Conservation (phyloP, 2,113 vertebrate species). For the Megalops atlanticus region DNA sequence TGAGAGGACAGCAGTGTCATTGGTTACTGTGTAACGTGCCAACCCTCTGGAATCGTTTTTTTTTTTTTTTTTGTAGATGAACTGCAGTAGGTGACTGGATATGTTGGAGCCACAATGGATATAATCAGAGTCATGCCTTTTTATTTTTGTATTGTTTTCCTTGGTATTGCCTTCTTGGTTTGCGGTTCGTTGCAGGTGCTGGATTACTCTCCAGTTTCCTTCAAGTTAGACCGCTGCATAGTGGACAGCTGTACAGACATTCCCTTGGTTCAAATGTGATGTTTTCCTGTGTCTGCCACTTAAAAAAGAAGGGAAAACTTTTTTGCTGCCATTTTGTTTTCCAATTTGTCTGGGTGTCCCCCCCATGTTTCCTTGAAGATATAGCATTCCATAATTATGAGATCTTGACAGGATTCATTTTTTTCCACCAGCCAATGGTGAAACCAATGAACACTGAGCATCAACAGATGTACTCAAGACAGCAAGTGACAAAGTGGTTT, state of each 20-base stretch:
- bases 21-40: conserved; percentile 64
- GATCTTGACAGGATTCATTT: conserved; percentile 68
- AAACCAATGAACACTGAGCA: conserved; percentile 63
- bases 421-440: conserved; percentile 57
- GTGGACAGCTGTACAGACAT: not conserved
- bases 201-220: conserved; percentile 65
- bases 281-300: not conserved
- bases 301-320: not conserved
- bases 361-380: conserved; percentile 56
- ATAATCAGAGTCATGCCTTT: conserved; percentile 71
- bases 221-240: conserved; percentile 8
- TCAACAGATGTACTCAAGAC: conserved; percentile 58
- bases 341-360: conserved; percentile 48
- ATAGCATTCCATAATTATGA: conserved; percentile 64
- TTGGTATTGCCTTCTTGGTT: conserved; percentile 72
- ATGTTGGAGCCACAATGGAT: conserved; percentile 51
- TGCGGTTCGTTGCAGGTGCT: conserved; percentile 65
- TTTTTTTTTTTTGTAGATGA: conserved; percentile 24
- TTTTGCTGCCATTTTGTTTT: conserved; percentile 40
- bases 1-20: conserved; percentile 53
- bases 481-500: conserved; percentile 49
- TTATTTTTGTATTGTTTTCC: conserved; percentile 65
- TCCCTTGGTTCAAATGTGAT: not conserved
- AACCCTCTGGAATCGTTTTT: conserved; percentile 48
- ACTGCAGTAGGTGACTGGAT: conserved; percentile 44